Evolutionary conservation across 2,888 invertebrate genomes (phyloP).

Genomic region (Hyles lineata): DNA sequence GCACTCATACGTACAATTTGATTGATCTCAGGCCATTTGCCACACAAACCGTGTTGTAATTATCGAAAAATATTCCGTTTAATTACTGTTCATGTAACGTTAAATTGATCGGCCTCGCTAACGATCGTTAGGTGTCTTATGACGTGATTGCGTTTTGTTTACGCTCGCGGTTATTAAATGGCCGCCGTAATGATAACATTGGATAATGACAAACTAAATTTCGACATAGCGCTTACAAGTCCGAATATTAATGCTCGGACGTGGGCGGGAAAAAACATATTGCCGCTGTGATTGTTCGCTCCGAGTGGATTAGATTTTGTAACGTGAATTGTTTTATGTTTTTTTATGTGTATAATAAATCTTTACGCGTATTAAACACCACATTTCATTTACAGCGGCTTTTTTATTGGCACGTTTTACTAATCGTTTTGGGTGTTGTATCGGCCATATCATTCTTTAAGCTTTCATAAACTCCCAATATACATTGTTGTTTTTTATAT

Average conservation of each 20-base stretch:
- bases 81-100: conserved; percentile 58
- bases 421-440: neutral
- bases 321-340: conserved; percentile 12
- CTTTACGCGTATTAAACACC: neutral
- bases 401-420: neutral
- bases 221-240: conserved; percentile 22
- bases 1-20: conserved; percentile 36
- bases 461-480: neutral
- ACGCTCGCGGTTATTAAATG: conserved; percentile 22
- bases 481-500: no score
- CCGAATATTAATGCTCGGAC: conserved; percentile 18
- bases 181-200: conserved; percentile 20
- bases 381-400: neutral
- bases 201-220: conserved; percentile 28
- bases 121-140: conserved; percentile 38
- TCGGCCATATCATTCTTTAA: neutral
- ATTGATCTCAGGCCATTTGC: conserved; percentile 52
- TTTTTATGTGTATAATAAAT: conserved; percentile 3
- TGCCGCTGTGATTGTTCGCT: conserved; percentile 22
- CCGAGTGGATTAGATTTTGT: conserved; percentile 12
- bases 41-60: conserved; percentile 52
- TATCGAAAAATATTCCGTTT: conserved; percentile 66
- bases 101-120: conserved; percentile 38
- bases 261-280: conserved; percentile 27
- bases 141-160: conserved; percentile 29